Base-by-base conservation (phyloP, 2,888 invertebrate genomes). In the Spicauda simplicius region DNA sequence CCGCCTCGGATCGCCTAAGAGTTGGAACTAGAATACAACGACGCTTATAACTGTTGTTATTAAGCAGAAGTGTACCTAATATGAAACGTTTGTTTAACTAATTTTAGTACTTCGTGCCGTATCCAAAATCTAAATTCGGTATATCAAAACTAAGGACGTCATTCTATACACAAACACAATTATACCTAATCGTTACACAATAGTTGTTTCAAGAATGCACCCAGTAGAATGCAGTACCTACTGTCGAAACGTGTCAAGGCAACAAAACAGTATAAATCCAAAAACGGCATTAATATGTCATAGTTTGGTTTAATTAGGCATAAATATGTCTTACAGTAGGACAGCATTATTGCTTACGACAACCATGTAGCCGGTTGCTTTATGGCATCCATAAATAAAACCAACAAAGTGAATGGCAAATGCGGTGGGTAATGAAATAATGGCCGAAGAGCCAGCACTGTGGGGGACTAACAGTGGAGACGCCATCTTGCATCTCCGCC, bases 381-480 rank as follows among this genome's bases (percentile, higher is more conserved):
- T 85, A 84, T 83, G 80, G 79, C 78, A 78, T 80, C 78, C 81
- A 80, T 85, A 84, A 85, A 85, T 81, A 83, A 79, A 80, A 80
- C 83, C 80, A 83, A 80, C 72, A 76, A 80, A 82, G 78, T 72
- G 71, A 77, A 80, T 77, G 74, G 73, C 66, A 66, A 66, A 66
- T 66, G 66, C 66, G 66, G 66, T 60, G 66, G 66, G 66, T 66
- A 60, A 65, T 65, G 65, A 65, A 65, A 65, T 65, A 66, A 66
- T 66, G 66, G 59, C 33, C 48, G 66, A 66, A 60, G 66, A 66
- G 60, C 59, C 41, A 59, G 55, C 66, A 60, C 66, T 55, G 60
- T 60, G 66, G 66, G 66, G 60, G 66, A 60, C 50, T 20, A 61
- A 33, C 56, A 37, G 37, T 20, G 60, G 33, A 59, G 59, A 66